A percentile compares a stretch with the other conserved stretches of the same genome.
Evolutionary conservation across 2,888 invertebrate genomes (phyloP).

Genomic region (Pterostichus niger): DNA sequence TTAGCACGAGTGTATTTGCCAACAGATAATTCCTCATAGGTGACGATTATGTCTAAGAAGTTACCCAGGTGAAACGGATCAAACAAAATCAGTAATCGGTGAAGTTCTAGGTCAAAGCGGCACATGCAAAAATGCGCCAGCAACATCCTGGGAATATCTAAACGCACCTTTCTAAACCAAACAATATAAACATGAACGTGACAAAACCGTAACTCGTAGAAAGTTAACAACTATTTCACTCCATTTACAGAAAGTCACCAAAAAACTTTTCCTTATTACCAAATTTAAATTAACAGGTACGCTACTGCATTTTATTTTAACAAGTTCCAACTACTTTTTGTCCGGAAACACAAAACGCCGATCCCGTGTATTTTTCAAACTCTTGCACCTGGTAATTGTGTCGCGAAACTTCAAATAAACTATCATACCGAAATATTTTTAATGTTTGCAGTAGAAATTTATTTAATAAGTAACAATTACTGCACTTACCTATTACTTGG

Average conservation of each 20-base stretch:
- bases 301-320: conserved; percentile 27
- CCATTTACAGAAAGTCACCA: conserved; percentile 62
- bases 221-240: conserved; percentile 66
- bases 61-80: conserved; percentile 53
- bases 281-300: conserved; percentile 1
- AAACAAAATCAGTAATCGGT: conserved; percentile 60
- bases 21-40: background rate
- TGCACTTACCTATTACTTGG: conserved; percentile 47
- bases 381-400: conserved; percentile 45
- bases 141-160: conserved; percentile 66
- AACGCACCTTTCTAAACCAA: conserved; percentile 68
- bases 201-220: conserved; percentile 68
- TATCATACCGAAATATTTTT: background rate
- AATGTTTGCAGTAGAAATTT: background rate
- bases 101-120: conserved; percentile 63
- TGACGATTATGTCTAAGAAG: conserved; percentile 29
- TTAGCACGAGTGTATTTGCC: background rate
- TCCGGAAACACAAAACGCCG: background rate
- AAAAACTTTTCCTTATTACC: conserved; percentile 49
- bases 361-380: conserved; percentile 4
- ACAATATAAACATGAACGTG: conserved; percentile 68
- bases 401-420: conserved; percentile 33
- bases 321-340: conserved; percentile 24
- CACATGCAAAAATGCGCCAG: conserved; percentile 64
- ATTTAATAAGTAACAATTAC: conserved; percentile 30